These are phyloP conservation scores for Ips nitidus DNA, from an alignment of 1,140 invertebrate species.

Conservation along the genomic window DNA sequence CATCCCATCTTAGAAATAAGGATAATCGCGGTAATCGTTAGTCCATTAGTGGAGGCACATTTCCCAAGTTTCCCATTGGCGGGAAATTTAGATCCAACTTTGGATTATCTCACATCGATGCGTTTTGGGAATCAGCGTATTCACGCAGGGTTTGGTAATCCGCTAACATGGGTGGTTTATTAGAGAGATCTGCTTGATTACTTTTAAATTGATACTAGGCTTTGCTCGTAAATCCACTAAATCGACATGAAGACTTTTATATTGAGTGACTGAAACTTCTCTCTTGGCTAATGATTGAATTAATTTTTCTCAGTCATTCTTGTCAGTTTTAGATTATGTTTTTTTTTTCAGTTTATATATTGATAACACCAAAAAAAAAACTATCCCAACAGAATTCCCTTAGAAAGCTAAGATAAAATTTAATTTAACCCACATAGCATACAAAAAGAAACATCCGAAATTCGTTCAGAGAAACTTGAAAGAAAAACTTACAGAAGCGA, in stretches of 20 bases:
- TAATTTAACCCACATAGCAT: conserved; percentile 4
- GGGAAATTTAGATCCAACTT: conserved; percentile 38
- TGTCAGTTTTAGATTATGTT: too few relatives aligned
- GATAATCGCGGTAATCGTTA: conserved; percentile 46
- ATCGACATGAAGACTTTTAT: too few relatives aligned
- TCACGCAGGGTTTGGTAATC: conserved; percentile 31
- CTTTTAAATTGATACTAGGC: conserved; percentile 22
- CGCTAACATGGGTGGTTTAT: conserved; percentile 32
- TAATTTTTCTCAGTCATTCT: too few relatives aligned
- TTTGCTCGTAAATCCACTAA: too few relatives aligned
- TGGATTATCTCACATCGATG: conserved; percentile 45
- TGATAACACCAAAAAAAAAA: too few relatives aligned
- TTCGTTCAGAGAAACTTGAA: background rate
- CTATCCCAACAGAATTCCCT: too few relatives aligned
- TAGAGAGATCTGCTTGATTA: conserved; percentile 19
- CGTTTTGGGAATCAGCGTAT: conserved; percentile 34
- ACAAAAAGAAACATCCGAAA: conserved; percentile 3
- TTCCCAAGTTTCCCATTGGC: conserved; percentile 35
- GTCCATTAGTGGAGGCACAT: conserved; percentile 46
- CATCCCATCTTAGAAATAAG: conserved; percentile 41
- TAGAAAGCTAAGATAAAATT: background rate
- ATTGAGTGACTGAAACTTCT: too few relatives aligned
- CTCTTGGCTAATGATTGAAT: too few relatives aligned
- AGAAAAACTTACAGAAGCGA: conserved; percentile 5
- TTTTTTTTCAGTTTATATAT: too few relatives aligned